Evolutionary conservation across 64 coral and sea anemone species (phyloP), one percentile per base, ranked within the genome.

Genomic region (Pocillopora damicornis): DNA sequence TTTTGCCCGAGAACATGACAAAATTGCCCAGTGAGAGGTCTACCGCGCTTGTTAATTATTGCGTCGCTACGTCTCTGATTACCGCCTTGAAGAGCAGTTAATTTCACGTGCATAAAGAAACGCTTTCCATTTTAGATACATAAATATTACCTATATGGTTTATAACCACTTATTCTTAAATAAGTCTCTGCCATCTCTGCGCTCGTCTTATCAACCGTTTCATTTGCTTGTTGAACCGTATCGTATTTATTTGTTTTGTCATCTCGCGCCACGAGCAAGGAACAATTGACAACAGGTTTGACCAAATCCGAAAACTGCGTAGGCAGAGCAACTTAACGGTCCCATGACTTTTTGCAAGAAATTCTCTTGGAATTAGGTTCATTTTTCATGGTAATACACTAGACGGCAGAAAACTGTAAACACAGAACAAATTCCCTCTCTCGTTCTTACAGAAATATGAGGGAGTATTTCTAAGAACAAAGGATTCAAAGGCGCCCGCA

Each of bases 201-300:
- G 42, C 42, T 51, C 42, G 42, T 51, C 42, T 4, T n/a, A 71
- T 23, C 67, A 71, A 71, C 20, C 67, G 67, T 23, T 23, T n/a
- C 18, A 71, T 71, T 1, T 71, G n/a, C 67, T 71, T 71, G 67
- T 71, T 71, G 17, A 13, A 11, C 51, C 60, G 18, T 56, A 61
- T 23, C 11, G 30, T 0, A 1, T 17, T 37, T 64, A 63, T 22
- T 20, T 13, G 30, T 35, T 14, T 36, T 68, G 80, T 16, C 36
- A 34, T 36, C 36, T 37, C 15, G 35, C 34, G 36, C 16, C 61
- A 83, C 16, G 4, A 37, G 61, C 35, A 13, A n/a, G 0, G 18
- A 83, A 83, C 80, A 83, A 83, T 56, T 9, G 30, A 83, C 45
- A 45, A 42, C 80, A 20, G 80, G 80, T 83, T 42, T 66, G 16